A percentile compares a stretch with the other conserved stretches of the same genome.
Conservation (phyloP, 2,888 invertebrate species). For the Mythimna vitellina region DNA sequence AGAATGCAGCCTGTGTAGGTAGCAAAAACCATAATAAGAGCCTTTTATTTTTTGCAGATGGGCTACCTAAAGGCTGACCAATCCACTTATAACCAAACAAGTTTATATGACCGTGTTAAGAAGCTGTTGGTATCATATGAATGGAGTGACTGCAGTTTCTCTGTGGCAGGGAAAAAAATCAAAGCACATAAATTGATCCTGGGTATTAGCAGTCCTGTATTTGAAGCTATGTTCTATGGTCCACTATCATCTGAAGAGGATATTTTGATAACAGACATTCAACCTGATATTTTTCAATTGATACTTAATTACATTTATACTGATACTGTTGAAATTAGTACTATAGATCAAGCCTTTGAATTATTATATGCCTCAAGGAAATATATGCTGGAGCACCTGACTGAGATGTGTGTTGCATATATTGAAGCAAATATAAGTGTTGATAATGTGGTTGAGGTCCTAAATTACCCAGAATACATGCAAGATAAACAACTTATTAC, state of each 20-base stretch:
- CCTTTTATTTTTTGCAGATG: slow-evolving; percentile 80
- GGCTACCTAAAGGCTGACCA: slow-evolving; percentile 76
- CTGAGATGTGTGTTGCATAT: slow-evolving; percentile 87
- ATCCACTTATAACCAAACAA: slow-evolving; percentile 71
- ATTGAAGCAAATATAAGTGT: slow-evolving; percentile 90
- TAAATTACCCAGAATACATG: slow-evolving; percentile 91
- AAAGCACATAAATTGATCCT: slow-evolving; percentile 92
- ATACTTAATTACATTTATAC: slow-evolving; percentile 92
- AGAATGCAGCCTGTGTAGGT: slow-evolving; percentile 16
- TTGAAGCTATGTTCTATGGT: slow-evolving; percentile 93
- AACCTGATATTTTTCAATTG: slow-evolving; percentile 91
- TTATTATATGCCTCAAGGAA: slow-evolving; percentile 92
- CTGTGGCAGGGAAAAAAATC: slow-evolving; percentile 87
- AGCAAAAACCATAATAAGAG: slow-evolving; percentile 33
- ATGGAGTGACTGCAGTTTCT: slow-evolving; percentile 91
- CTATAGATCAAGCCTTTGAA: slow-evolving; percentile 91
- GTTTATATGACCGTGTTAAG: slow-evolving; percentile 86
- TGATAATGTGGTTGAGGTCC: slow-evolving; percentile 90
- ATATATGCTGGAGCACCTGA: slow-evolving; percentile 91
- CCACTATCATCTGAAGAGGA: slow-evolving; percentile 88
- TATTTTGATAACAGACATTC: slow-evolving; percentile 91
- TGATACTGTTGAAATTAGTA: slow-evolving; percentile 89
- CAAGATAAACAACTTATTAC: slow-evolving; percentile 89
- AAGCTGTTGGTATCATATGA: slow-evolving; percentile 86
- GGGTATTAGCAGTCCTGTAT: slow-evolving; percentile 92